phyloP scores from a whole-genome alignment of 2,113 vertebrate genomes.

The Calidris pugnax region DNA sequence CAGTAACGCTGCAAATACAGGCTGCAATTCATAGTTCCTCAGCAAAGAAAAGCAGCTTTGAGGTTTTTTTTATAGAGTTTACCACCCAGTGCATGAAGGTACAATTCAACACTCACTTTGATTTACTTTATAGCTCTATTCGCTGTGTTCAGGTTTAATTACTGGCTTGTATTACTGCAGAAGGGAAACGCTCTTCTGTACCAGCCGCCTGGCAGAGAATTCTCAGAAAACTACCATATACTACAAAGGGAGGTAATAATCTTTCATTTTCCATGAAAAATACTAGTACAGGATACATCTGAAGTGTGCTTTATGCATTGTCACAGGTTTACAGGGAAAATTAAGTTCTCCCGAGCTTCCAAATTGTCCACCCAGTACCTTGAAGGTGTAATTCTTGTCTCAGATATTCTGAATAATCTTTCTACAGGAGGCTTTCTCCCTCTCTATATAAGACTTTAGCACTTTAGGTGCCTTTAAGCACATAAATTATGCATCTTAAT shows the following conservation, averaged over 20 bases:
- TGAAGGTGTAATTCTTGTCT: background rate
- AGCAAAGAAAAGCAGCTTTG: constrained; percentile 27
- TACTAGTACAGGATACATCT: background rate
- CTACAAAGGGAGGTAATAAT: constrained; percentile 33
- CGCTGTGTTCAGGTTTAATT: constrained; percentile 11
- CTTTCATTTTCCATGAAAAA: constrained; percentile 51
- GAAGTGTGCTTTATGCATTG: background rate
- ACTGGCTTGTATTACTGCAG: constrained; percentile 32
- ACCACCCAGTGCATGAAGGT: background rate
- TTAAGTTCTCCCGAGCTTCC: background rate
- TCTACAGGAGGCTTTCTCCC: background rate
- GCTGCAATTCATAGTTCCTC: constrained; percentile 12
- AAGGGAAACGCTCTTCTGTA: constrained; percentile 22
- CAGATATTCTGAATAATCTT: background rate
- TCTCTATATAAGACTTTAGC: background rate
- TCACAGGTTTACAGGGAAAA: background rate
- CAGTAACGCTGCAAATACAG: background rate
- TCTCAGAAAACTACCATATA: constrained; percentile 6
- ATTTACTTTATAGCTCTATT: constrained; percentile 43
- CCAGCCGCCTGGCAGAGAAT: constrained; percentile 23
- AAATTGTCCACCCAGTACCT: background rate
- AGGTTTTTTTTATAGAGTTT: constrained; percentile 18
- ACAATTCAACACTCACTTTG: constrained; percentile 49
- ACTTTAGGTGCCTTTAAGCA: background rate
- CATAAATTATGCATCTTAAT: background rate